phyloP scores from a whole-genome alignment of 2,113 vertebrate species.

The Delphinus delphis region DNA sequence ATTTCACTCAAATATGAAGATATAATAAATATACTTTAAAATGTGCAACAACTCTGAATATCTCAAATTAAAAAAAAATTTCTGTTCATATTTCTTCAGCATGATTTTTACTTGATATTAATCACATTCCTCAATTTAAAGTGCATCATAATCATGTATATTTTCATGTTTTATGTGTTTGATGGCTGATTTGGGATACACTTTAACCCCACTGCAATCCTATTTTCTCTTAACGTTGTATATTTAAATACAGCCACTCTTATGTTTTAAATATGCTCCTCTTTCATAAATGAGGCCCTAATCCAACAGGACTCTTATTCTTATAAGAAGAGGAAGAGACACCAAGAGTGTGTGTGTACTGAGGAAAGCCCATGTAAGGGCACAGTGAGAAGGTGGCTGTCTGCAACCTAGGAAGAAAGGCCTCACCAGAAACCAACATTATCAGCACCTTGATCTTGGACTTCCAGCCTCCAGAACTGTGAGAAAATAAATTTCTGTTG shows the following conservation, averaged over 20 bases:
- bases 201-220: background rate
- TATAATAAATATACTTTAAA: background rate
- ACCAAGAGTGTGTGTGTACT: no score
- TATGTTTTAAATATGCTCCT: background rate
- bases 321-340: background rate
- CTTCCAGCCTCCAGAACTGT: background rate
- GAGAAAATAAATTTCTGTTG: background rate
- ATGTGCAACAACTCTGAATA: background rate
- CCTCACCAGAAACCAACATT: background rate
- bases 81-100: background rate
- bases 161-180: background rate
- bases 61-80: background rate
- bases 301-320: fast-evolving
- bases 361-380: background rate
- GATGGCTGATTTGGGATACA: background rate
- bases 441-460: background rate
- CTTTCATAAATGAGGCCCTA: background rate
- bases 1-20: background rate
- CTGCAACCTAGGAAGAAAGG: background rate
- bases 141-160: background rate
- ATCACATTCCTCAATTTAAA: background rate
- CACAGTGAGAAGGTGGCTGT: background rate
- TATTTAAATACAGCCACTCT: background rate
- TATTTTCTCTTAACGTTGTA: background rate
- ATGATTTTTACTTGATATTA: background rate